Percentiles rank a stretch among this genome's conserved stretches.
Conservation (phyloP, 2,888 invertebrate species). For the Catotricha subobsoleta region DNA sequence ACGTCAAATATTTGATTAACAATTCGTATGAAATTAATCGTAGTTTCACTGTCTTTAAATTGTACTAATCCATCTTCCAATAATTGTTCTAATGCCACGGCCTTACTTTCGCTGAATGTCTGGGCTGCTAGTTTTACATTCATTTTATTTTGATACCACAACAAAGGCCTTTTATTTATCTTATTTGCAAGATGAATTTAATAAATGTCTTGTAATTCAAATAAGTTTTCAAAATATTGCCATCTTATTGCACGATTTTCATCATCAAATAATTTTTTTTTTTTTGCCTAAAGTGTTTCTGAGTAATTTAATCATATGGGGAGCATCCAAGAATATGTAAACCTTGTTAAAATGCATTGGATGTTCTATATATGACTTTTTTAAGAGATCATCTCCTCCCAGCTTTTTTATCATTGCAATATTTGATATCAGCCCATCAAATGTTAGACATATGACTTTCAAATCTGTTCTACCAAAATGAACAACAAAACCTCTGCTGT, state of each 20-base stretch:
- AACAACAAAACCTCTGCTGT: background rate
- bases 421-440: background rate
- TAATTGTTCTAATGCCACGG: background rate
- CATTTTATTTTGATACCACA: constrained; percentile 1
- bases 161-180: background rate
- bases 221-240: background rate
- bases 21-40: background rate
- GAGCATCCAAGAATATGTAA: background rate
- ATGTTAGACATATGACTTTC: background rate
- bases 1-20: constrained; percentile 1
- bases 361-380: background rate
- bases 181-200: background rate
- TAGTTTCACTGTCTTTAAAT: background rate
- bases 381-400: background rate
- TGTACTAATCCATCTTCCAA: background rate
- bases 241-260: background rate
- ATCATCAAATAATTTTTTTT: background rate
- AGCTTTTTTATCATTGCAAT: background rate
- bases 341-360: background rate
- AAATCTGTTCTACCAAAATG: background rate
- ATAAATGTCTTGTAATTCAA: background rate
- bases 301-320: background rate
- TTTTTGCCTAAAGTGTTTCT: background rate
- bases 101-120: constrained; percentile 1
- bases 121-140: background rate